Base-by-base conservation (phyloP, 2,888 invertebrate species). In the Mechanitis messenoides region DNA sequence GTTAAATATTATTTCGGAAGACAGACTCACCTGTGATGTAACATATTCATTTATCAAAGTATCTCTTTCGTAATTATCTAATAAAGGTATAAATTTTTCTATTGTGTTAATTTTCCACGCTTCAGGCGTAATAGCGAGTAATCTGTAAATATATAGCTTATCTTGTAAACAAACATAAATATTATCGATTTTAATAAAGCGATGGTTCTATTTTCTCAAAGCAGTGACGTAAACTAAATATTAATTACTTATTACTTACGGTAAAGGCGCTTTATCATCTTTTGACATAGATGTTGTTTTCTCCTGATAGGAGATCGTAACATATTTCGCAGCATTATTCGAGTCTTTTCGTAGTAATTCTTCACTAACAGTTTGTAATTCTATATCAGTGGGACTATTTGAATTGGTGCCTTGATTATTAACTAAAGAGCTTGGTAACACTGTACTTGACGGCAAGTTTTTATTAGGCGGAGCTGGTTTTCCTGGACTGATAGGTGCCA, bases 1-100 rank as follows among this genome's bases (percentile, higher is more conserved):
- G 20, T 20, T 20, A 20, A 20, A 20, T 20, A 20, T 20, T 20
- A 20, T 20, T 20, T 20, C 20, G 42, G 42, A 42, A 42, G 42
- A 42, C 9, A 12, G 11, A 33, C 33, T 56, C 78, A 90, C 91
- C 84, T 91, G 91, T 28, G 93, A 87, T 2, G 95, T 95, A 35
- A 96, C 93, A 71, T 94, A 87, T 82, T 97, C 97, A 73, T 94
- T 93, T n/a, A 92, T 90, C 60, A 91, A 86, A 0, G 94, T 93
- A 69, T 95, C 93, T 63, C 94, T 86, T 74, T 96, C 93, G 78
- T 97, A 98, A 82, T 98, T 98, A 79, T 98, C 95, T 78, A 95
- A 93, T 53, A 98, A 91, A 42, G 91, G 86, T 54, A 93, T 78
- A 70, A 97, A 91, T 73, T 93, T 94, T 68, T 93, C 91, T 64